Evolutionary conservation across 1,140 invertebrate genomes (phyloP).

Genomic region (Lasaia peninsularis): DNA sequence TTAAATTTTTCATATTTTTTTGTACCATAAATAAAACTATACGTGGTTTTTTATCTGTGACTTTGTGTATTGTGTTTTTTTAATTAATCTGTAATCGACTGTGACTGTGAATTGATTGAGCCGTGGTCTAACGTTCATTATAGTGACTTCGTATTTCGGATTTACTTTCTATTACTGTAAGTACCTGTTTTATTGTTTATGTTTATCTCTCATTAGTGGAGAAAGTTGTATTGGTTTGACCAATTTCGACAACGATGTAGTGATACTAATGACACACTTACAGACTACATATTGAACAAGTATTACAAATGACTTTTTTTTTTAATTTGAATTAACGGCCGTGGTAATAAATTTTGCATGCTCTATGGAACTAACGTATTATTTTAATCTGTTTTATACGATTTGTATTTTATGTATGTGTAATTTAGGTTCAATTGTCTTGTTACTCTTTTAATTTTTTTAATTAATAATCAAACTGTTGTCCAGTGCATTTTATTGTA

Average conservation of each 20-base stretch:
- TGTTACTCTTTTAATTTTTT: no score
- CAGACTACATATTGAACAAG: conserved; percentile 27
- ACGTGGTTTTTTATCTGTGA: conserved; percentile 39
- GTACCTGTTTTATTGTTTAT: conserved; percentile 67
- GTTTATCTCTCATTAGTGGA: conserved; percentile 56
- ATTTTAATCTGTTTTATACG: background rate
- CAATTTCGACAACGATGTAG: conserved; percentile 28
- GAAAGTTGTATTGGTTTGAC: conserved; percentile 52
- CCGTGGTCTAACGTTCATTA: conserved; percentile 53
- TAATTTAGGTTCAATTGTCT: no score
- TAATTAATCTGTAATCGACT: conserved; percentile 37
- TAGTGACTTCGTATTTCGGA: conserved; percentile 60
- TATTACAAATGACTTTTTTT: conserved; percentile 11
- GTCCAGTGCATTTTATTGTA: no score
- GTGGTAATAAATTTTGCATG: conserved; percentile 2
- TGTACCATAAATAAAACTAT: conserved; percentile 30
- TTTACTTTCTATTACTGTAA: conserved; percentile 75
- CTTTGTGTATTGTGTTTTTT: conserved; percentile 30
- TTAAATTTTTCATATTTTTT: conserved; percentile 34
- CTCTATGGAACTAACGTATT: no score
- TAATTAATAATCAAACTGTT: no score
- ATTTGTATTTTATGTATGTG: no score
- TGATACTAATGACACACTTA: conserved; percentile 40
- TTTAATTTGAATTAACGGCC: conserved; percentile 12
- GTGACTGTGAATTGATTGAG: conserved; percentile 44